Percentiles rank a stretch among this genome's conserved stretches.
Evolutionary conservation across 2,797 vertebrate genomes (phyloP).

Genomic region (Tenualosa thibaudeaui): DNA sequence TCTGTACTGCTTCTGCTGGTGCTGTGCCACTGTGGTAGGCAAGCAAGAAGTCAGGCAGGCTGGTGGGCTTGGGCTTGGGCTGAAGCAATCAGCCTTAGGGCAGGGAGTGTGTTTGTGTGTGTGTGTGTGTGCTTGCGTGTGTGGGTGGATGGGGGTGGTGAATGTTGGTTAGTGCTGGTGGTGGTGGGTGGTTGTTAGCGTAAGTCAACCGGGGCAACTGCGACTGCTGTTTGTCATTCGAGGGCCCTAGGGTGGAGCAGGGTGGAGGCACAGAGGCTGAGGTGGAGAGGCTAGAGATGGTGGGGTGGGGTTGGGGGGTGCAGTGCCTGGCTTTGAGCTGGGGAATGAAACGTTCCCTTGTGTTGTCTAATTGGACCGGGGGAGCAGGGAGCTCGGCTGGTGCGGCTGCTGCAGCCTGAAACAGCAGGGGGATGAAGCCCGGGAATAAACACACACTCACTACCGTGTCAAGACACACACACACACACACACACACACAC

Average conservation of each 20-base stretch:
- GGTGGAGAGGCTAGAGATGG: neutral
- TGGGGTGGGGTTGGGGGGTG: neutral
- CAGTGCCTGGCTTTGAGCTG: conserved; percentile 1
- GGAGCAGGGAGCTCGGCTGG: neutral
- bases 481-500: neutral
- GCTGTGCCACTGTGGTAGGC: neutral
- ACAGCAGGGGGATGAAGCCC: conserved; percentile 12
- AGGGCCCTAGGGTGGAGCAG: neutral
- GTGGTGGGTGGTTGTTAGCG: neutral
- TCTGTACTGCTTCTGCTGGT: neutral
- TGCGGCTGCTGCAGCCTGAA: conserved; percentile 6
- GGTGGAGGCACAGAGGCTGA: neutral
- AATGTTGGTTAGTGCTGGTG: neutral
- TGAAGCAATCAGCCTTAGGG: conserved; percentile 6
- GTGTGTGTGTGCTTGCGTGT: neutral
- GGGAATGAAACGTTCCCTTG: conserved; percentile 23
- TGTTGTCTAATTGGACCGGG: conserved; percentile 14
- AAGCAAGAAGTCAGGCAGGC: neutral
- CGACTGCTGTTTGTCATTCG: conserved; percentile 11
- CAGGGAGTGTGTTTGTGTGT: neutral
- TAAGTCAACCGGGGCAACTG: conserved; percentile 16
- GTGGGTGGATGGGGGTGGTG: neutral
- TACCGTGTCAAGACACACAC: neutral
- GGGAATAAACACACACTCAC: neutral
- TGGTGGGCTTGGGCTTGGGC: neutral